Percentiles rank a stretch among this genome's conserved stretches.
Conservation (phyloP, 1,140 invertebrate species). For the Eufriesea mexicana region DNA sequence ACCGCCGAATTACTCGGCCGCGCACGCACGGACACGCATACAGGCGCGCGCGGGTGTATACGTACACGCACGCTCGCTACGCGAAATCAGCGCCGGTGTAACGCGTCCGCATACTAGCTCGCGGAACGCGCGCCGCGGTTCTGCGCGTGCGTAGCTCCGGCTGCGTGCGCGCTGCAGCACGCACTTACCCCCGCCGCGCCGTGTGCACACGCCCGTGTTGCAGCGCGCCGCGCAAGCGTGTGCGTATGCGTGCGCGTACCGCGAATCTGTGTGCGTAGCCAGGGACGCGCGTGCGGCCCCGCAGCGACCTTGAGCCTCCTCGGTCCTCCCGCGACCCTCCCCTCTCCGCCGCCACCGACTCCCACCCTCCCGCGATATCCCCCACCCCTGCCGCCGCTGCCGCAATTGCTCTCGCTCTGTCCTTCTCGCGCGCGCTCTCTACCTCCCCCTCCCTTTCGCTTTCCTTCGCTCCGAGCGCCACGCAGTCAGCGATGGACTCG, state of each 20-base stretch:
- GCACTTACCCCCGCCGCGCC: slow-evolving; percentile 33
- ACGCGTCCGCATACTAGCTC: slow-evolving; percentile 2
- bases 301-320: slow-evolving; percentile 78
- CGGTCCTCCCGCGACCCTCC: slow-evolving; percentile 46
- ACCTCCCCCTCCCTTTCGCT: slow-evolving; percentile 41
- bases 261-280: slow-evolving; percentile 64
- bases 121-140: slow-evolving; percentile 4
- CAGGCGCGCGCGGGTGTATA: too few species aligned
- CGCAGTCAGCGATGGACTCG: slow-evolving; percentile 46
- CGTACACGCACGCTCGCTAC: not conserved
- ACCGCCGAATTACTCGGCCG: slow-evolving; percentile 55
- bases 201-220: slow-evolving; percentile 64
- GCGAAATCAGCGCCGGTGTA: slow-evolving; percentile 29
- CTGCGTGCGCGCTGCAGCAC: slow-evolving; percentile 56
- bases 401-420: slow-evolving; percentile 50
- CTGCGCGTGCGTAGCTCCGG: slow-evolving; percentile 11
- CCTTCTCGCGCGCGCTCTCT: slow-evolving; percentile 34
- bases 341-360: slow-evolving; percentile 27
- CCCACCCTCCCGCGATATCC: slow-evolving; percentile 42
- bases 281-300: slow-evolving; percentile 78
- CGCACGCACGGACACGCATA: not conserved
- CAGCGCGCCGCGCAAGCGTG: slow-evolving; percentile 31
- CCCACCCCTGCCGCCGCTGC: slow-evolving; percentile 41
- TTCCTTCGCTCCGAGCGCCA: slow-evolving; percentile 51
- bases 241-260: slow-evolving; percentile 54